These are phyloP conservation scores for Drosophila emarginata DNA, from an alignment of 2,888 invertebrate genomes.

Conservation along the genomic window DNA sequence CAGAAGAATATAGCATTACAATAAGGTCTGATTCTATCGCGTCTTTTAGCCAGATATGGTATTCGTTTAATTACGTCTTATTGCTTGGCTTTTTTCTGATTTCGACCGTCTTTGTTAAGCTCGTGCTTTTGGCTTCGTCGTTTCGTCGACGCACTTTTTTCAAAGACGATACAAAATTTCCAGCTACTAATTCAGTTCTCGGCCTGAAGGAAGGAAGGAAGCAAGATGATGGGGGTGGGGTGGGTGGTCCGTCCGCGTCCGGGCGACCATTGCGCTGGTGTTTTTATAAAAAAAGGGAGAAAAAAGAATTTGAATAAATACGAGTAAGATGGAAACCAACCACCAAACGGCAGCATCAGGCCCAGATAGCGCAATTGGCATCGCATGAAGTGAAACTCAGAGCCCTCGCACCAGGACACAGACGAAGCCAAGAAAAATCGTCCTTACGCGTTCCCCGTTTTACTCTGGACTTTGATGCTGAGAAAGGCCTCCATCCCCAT, in stretches of 20 bases:
- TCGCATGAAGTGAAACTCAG: constrained; percentile 34
- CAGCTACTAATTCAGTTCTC: constrained; percentile 8
- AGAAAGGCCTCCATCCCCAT: not conserved
- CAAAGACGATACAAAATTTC: constrained; percentile 29
- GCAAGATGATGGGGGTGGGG: not conserved
- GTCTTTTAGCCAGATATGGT: not conserved
- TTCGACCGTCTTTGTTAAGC: constrained; percentile 9
- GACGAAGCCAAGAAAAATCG: constrained; percentile 37
- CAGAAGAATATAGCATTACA: not conserved
- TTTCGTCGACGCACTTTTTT: constrained; percentile 2
- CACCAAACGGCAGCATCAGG: constrained; percentile 50
- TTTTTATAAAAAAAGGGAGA: constrained; percentile 27
- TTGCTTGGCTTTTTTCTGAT: constrained; percentile 5
- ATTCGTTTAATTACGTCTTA: constrained; percentile 15
- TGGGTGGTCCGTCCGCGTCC: constrained; percentile 19
- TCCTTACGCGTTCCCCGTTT: constrained; percentile 35
- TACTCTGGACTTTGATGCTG: constrained; percentile 20
- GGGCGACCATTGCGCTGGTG: constrained; percentile 4
- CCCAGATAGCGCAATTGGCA: constrained; percentile 34
- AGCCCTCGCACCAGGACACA: constrained; percentile 15
- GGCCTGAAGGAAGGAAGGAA: not conserved
- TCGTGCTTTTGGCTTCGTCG: constrained; percentile 4
- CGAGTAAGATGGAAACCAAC: constrained; percentile 60
- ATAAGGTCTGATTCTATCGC: not conserved
- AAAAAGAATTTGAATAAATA: constrained; percentile 59